These are phyloP conservation scores for Procambarus virginalis DNA, from an alignment of 1,140 invertebrate species.

Conservation along the genomic window DNA sequence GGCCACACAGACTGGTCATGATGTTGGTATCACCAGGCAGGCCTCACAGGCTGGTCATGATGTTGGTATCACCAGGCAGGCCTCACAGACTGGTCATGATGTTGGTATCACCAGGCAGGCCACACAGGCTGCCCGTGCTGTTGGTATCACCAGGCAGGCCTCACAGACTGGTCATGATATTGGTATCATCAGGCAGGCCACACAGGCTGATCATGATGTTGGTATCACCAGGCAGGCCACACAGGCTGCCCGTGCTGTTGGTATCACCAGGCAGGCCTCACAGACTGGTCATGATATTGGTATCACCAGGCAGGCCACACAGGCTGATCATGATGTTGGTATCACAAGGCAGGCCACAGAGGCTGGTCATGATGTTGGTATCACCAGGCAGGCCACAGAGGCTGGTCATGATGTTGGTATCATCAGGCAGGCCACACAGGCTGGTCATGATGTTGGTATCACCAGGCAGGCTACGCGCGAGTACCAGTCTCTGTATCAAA, in stretches of 20 bases:
- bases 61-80: too few relatives aligned
- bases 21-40: too few relatives aligned
- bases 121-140: conserved; percentile 20
- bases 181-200: background rate
- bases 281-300: background rate
- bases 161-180: conserved; percentile 3
- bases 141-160: background rate
- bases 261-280: background rate
- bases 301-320: background rate
- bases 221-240: background rate
- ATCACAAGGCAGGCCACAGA: background rate
- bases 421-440: too few relatives aligned
- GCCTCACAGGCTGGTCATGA: too few relatives aligned
- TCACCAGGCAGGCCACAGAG: background rate
- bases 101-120: background rate
- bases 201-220: background rate
- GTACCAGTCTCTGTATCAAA: too few relatives aligned
- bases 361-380: background rate
- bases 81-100: too few relatives aligned
- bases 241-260: background rate
- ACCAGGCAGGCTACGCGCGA: too few relatives aligned
- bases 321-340: background rate
- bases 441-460: too few relatives aligned
- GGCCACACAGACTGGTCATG: too few relatives aligned
- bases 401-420: too few relatives aligned